phyloP scores from a whole-genome alignment of 2,888 invertebrate species.

The Cataglyphis livida region DNA sequence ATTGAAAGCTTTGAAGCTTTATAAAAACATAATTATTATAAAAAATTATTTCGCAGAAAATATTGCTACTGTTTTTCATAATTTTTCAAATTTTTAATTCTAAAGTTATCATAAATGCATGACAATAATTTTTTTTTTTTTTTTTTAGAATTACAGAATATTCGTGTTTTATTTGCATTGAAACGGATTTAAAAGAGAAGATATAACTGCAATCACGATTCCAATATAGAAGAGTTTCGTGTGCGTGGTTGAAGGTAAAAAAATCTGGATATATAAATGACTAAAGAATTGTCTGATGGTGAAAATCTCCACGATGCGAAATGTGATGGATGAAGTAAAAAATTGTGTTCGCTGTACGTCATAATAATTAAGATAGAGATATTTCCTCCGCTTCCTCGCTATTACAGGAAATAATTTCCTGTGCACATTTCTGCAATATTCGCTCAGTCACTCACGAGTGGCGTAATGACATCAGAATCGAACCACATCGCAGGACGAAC shows the following conservation, averaged over 20 bases:
- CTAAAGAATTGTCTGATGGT: neutral
- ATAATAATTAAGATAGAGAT: conserved; percentile 17
- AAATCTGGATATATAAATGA: neutral
- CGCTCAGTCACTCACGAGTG: conserved; percentile 23
- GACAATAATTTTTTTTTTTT: neutral
- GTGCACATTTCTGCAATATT: conserved; percentile 23
- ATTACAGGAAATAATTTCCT: conserved; percentile 36
- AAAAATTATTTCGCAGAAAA: neutral
- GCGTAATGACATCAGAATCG: conserved; percentile 68
- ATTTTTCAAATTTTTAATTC: neutral
- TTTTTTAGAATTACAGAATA: neutral
- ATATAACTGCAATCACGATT: neutral
- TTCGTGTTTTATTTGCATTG: neutral
- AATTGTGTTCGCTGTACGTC: neutral
- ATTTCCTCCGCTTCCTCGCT: neutral
- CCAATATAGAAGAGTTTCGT: neutral
- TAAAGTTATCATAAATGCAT: neutral
- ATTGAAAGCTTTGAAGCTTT: neutral
- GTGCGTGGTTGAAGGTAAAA: neutral
- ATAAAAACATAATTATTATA: neutral
- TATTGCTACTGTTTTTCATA: neutral
- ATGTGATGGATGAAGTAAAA: conserved; percentile 7
- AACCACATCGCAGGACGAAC: conserved; percentile 65
- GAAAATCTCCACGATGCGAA: conserved; percentile 3
- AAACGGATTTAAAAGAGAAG: neutral